Base-by-base conservation (phyloP, 2,888 invertebrate genomes). In the Polydrusus cervinus region DNA sequence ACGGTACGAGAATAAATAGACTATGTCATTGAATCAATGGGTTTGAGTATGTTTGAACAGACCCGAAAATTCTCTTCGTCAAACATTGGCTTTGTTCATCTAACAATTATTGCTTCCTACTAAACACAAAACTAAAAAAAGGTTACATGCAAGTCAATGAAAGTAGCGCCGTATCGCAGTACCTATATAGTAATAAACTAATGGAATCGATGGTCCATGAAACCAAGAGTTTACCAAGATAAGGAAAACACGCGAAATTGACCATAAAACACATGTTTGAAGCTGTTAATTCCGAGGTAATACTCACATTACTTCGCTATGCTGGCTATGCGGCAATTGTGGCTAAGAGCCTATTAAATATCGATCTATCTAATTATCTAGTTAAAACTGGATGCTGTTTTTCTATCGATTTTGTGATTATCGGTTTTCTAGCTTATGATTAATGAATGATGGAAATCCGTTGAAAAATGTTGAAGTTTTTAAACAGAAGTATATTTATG, bases 241-340 rank as follows among this genome's bases (percentile, higher is more conserved):
- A 71, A 71, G 71, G 43, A 71, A 71, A 57, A 65, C 71, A 71
- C 53, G 64, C 64, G 47, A 71, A 64, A 71, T 71, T 45, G 71
- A 34, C 64, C 71, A 55, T 71, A 64, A 71, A 71, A 71, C 71
- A 71, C 64, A 65, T 71, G 71, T 71, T 38, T 40, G 55, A 49
- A 55, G 71, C 64, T 65, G 71, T 65, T 71, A 71, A 71, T 71
- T 71, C 65, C 71, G 16, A 65, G 53, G 53, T 65, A 65, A 65
- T 47, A 65, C 71, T 65, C 53, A 55, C 65, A 68, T 68, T 68
- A 66, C 66, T 34, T 30, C 10, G 30, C 49, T 25, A 30, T 53
- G 30, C 43, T 43, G 43, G n/a, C 13, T 68, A 40, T 68, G 45
- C 25, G 25, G 25, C 25, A 25, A 3, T 25, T 25, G 25, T 25